These are phyloP conservation scores for Azorinus chamasolen DNA, from an alignment of 2,888 invertebrate species.

Conservation along the genomic window DNA sequence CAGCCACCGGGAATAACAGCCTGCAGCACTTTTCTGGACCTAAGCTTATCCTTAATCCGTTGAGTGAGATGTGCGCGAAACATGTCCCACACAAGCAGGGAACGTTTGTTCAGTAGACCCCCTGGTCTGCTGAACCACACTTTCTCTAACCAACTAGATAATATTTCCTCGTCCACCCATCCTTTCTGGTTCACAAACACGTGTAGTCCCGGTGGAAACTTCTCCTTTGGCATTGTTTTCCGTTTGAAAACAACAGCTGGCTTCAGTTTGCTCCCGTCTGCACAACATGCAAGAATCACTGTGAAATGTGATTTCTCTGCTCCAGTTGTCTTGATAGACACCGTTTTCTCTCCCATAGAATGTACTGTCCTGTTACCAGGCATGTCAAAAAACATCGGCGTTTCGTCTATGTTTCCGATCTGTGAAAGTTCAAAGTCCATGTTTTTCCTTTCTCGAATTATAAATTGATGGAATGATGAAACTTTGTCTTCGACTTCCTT, in stretches of 20 bases:
- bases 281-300: constrained; percentile 56
- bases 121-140: constrained; percentile 28
- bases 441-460: constrained; percentile 1
- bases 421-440: constrained; percentile 6
- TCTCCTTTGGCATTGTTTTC: constrained; percentile 63
- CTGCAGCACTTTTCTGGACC: constrained; percentile 5
- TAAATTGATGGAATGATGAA: constrained; percentile 1
- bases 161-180: constrained; percentile 48
- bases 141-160: constrained; percentile 36
- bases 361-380: constrained; percentile 47
- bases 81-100: constrained; percentile 40
- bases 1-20: constrained; percentile 35
- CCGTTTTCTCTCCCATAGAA: constrained; percentile 33
- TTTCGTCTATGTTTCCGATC: constrained; percentile 36
- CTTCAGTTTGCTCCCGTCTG: constrained; percentile 58
- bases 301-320: constrained; percentile 60
- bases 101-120: not conserved
- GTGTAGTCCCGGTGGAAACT: constrained; percentile 36
- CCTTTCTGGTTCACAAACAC: constrained; percentile 47
- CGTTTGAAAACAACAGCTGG: constrained; percentile 56
- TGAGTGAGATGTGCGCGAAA: constrained; percentile 22
- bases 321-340: constrained; percentile 35
- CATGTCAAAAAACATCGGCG: constrained; percentile 44
- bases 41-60: constrained; percentile 8
- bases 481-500: constrained; percentile 7